Evolutionary conservation across 1,140 invertebrate species (phyloP).

Genomic region (Scaptomyza pallida): DNA sequence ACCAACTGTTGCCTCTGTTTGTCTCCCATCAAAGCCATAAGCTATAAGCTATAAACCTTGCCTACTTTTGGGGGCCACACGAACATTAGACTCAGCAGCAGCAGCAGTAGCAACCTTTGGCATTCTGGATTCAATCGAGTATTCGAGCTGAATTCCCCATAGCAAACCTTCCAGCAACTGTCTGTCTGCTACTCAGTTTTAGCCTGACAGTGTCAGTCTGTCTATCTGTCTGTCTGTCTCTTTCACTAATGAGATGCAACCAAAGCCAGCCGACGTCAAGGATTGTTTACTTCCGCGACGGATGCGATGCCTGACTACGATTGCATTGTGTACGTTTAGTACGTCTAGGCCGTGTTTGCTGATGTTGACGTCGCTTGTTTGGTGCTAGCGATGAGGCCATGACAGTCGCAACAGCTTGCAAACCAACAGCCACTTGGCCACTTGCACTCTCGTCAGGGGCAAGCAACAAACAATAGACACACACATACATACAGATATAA

Average conservation of each 20-base stretch:
- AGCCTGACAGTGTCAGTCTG: conserved; percentile 20
- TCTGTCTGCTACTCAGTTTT: conserved; percentile 4
- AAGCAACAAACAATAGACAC: conserved; percentile 35
- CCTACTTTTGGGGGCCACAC: conserved; percentile 42
- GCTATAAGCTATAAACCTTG: conserved; percentile 43
- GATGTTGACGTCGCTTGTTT: conserved; percentile 4
- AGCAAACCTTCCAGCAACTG: conserved; percentile 22
- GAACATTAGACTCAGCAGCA: neutral
- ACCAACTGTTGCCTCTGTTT: conserved; percentile 35
- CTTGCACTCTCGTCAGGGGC: conserved; percentile 57
- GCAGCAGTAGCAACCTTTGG: conserved; percentile 37
- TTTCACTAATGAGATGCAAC: conserved; percentile 69
- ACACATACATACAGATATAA: neutral
- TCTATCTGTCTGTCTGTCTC: conserved; percentile 28
- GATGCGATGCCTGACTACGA: conserved; percentile 35
- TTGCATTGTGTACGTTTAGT: conserved; percentile 45
- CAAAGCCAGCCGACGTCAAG: conserved; percentile 57
- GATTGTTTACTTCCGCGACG: conserved; percentile 76
- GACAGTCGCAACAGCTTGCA: conserved; percentile 59
- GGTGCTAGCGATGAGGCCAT: conserved; percentile 36
- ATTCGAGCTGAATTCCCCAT: conserved; percentile 35
- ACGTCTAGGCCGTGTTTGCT: conserved; percentile 41
- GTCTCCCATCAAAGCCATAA: conserved; percentile 15
- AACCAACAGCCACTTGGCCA: conserved; percentile 38
- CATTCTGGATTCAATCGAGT: conserved; percentile 46